Conservation (phyloP, 2,113 vertebrate genomes). For the Bubo blakistoni region DNA sequence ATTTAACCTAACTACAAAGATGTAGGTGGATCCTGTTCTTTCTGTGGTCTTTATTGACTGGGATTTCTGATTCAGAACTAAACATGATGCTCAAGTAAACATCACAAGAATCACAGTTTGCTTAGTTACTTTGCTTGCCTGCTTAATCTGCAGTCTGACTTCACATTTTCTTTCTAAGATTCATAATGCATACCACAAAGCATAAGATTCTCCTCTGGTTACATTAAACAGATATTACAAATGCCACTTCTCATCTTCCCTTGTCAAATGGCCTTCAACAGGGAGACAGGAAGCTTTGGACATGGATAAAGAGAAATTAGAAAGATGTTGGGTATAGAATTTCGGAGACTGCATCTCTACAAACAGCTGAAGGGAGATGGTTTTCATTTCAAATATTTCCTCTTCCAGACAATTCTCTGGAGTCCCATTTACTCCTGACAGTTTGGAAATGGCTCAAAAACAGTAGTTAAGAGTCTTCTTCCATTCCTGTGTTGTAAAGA, state of each 20-base stretch:
- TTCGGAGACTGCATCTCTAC: conserved; percentile 36
- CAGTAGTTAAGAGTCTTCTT: conserved; percentile 31
- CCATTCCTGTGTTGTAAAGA: background rate
- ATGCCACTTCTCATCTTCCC: background rate
- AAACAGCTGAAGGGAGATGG: conserved; percentile 51
- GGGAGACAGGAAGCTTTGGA: conserved; percentile 35
- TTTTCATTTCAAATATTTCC: conserved; percentile 59
- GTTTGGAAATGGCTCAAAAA: conserved; percentile 10
- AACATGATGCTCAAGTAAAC: background rate
- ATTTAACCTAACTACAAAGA: background rate
- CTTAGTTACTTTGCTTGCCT: background rate
- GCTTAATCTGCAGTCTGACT: background rate
- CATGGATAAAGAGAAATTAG: conserved; percentile 55
- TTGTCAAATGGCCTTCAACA: conserved; percentile 44
- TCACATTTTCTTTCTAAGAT: conserved; percentile 30
- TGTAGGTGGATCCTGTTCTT: background rate
- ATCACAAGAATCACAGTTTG: background rate
- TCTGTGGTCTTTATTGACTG: background rate
- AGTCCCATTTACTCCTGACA: conserved; percentile 39
- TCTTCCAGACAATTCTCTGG: conserved; percentile 53
- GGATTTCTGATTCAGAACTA: background rate
- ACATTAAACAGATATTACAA: conserved; percentile 44
- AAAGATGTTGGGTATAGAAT: conserved; percentile 30
- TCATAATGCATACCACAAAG: conserved; percentile 12
- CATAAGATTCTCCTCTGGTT: background rate